phyloP scores from a whole-genome alignment of 2,888 invertebrate species.

The Hyalella azteca region DNA sequence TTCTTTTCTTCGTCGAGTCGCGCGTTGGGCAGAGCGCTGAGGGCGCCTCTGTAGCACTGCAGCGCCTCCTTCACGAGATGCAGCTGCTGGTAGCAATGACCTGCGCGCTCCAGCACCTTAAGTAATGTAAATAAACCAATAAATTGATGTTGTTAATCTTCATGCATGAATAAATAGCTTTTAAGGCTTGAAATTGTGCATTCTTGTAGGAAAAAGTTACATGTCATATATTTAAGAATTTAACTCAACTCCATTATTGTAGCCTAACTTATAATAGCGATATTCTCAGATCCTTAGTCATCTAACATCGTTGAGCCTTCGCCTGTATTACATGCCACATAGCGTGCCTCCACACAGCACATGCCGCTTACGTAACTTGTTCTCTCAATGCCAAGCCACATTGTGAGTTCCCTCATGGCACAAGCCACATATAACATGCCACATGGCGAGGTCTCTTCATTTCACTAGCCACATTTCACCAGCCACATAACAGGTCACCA shows the following conservation, averaged over 20 bases:
- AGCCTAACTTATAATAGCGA: background rate
- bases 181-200: background rate
- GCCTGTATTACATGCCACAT: no score
- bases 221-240: background rate
- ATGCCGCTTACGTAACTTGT: background rate
- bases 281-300: background rate
- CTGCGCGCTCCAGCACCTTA: conserved; percentile 52
- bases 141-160: background rate
- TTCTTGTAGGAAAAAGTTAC: background rate
- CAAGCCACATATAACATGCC: no score
- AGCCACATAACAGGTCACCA: background rate
- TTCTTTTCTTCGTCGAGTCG: conserved; percentile 44
- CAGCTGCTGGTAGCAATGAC: conserved; percentile 47
- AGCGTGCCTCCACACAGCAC: background rate
- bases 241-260: background rate
- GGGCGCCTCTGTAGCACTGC: conserved; percentile 38
- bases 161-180: background rate
- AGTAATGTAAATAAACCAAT: background rate
- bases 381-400: background rate
- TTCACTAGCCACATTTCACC: background rate
- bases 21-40: conserved; percentile 34
- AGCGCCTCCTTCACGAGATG: conserved; percentile 35
- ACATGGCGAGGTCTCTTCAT: background rate
- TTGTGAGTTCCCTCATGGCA: background rate
- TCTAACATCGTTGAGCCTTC: no score